These are phyloP conservation scores for Kryptolebias ocellatus DNA, from an alignment of 2,797 vertebrate genomes.

Conservation along the genomic window DNA sequence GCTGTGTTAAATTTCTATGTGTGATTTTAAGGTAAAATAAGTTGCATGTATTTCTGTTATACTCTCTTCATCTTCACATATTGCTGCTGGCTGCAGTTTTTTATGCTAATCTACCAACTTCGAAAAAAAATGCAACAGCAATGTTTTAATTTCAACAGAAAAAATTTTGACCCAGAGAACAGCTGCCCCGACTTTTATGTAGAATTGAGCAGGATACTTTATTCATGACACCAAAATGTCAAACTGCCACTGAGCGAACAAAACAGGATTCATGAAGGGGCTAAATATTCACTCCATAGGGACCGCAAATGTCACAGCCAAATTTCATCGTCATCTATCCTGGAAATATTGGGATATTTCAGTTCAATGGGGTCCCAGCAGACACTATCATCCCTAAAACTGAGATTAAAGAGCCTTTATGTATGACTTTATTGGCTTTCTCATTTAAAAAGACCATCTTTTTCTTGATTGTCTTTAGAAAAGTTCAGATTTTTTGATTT, in stretches of 20 bases:
- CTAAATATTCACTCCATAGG: background rate
- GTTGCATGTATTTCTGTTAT: too few species aligned
- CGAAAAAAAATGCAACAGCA: background rate
- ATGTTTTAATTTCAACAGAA: background rate
- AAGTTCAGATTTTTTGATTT: background rate
- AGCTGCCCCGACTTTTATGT: background rate
- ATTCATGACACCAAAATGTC: slow-evolving; percentile 10
- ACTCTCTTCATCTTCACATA: too few species aligned
- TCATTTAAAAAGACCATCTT: background rate
- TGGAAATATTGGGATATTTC: background rate
- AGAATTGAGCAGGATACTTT: background rate
- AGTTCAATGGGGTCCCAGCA: background rate
- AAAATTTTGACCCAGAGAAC: background rate
- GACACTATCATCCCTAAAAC: background rate
- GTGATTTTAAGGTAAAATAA: too few species aligned
- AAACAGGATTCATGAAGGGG: slow-evolving; percentile 2
- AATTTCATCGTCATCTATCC: background rate
- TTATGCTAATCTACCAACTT: background rate
- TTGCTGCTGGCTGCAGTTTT: too few species aligned
- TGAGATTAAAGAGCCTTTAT: too few species aligned
- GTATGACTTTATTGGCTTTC: background rate
- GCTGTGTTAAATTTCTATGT: too few species aligned
- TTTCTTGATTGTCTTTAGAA: background rate
- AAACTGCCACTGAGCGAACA: slow-evolving; percentile 1
- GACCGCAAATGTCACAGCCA: slow-evolving; percentile 2